A percentile compares a stretch with the other conserved stretches of the same genome.
These are phyloP conservation scores for Drosophila equinoxialis DNA, from an alignment of 1,140 invertebrate genomes.

Conservation along the genomic window DNA sequence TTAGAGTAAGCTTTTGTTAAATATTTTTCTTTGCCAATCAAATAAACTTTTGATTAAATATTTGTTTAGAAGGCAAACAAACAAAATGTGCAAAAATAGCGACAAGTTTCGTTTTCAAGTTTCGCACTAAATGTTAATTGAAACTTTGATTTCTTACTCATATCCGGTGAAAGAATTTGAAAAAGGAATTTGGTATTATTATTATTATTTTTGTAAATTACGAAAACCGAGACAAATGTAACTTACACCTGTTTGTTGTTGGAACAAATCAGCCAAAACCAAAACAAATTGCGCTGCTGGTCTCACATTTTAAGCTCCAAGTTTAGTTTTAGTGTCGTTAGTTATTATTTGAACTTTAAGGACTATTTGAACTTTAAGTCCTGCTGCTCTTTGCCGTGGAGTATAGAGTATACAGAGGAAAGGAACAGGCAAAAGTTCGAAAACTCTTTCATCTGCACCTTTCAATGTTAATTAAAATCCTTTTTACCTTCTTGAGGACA, in stretches of 20 bases:
- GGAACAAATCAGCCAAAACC: neutral
- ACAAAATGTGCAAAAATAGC: neutral
- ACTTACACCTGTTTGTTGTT: constrained; percentile 3
- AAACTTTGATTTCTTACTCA: neutral
- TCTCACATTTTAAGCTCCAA: neutral
- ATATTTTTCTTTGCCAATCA: neutral
- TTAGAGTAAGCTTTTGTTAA: neutral
- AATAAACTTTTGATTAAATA: neutral
- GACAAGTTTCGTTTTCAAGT: neutral
- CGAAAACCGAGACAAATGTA: neutral
- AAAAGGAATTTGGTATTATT: neutral
- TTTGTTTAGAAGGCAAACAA: neutral
- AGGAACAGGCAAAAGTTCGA: neutral
- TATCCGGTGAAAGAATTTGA: neutral
- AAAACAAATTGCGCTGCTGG: neutral
- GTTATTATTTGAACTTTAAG: neutral
- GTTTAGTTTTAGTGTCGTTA: neutral
- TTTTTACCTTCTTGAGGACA: neutral
- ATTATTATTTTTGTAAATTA: neutral
- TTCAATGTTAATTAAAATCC: constrained; percentile 19
- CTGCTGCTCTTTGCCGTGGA: no score
- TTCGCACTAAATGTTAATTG: neutral
- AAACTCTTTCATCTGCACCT: constrained; percentile 4
- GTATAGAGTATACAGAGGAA: no score
- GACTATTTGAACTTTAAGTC: no score